These are phyloP conservation scores for Chiloscyllium plagiosum DNA, from an alignment of 2,113 vertebrate species.

Conservation along the genomic window DNA sequence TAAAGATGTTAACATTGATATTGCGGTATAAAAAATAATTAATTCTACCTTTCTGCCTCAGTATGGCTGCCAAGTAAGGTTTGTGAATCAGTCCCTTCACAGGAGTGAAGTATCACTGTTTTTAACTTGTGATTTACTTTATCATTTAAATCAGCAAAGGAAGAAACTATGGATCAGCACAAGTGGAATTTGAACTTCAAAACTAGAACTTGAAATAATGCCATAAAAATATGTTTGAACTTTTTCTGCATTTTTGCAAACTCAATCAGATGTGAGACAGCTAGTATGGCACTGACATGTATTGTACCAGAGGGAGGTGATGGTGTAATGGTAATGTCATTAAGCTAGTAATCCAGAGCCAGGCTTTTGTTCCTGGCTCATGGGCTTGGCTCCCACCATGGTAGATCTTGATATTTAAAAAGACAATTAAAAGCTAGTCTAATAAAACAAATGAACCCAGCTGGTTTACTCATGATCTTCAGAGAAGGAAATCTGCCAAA, in stretches of 20 bases:
- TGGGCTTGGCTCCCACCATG: too few relatives aligned
- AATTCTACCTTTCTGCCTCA: background rate
- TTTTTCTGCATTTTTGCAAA: background rate
- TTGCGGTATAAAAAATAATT: background rate
- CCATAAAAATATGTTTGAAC: background rate
- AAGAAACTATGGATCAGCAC: background rate
- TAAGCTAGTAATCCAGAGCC: too few relatives aligned
- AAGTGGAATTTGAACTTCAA: background rate
- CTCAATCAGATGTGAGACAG: background rate
- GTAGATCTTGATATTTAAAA: too few relatives aligned
- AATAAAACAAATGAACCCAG: too few relatives aligned
- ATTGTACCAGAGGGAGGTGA: too few relatives aligned
- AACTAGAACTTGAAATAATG: background rate
- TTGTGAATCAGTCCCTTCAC: background rate
- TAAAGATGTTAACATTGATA: background rate
- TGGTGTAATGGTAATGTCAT: too few relatives aligned
- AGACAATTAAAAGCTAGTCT: too few relatives aligned
- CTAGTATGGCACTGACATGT: too few relatives aligned
- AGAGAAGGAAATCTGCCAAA: too few relatives aligned
- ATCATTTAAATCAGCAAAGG: background rate
- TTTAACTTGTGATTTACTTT: background rate
- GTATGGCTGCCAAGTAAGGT: background rate
- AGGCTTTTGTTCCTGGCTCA: too few relatives aligned
- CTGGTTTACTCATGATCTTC: too few relatives aligned
- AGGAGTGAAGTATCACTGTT: background rate